Conservation (phyloP, 2,113 vertebrate species). For the Fukomys damarensis region DNA sequence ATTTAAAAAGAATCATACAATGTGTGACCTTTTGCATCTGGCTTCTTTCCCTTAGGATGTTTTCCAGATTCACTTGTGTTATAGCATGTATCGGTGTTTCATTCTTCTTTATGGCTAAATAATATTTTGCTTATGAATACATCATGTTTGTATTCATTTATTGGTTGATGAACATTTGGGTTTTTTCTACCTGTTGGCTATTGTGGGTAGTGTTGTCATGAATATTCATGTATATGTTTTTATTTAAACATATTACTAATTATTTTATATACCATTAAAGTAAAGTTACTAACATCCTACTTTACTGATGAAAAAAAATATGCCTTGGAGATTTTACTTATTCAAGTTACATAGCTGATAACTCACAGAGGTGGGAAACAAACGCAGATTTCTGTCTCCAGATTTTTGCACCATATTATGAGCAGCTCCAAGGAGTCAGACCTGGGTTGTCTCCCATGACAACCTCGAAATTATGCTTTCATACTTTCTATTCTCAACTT, state of each 20-base stretch:
- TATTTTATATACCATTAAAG: background rate
- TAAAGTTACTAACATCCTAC: background rate
- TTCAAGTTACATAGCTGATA: background rate
- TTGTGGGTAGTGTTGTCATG: background rate
- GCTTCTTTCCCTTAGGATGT: background rate
- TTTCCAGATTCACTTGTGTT: background rate
- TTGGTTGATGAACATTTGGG: background rate
- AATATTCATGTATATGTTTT: background rate
- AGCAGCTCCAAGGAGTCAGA: background rate
- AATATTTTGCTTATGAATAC: background rate
- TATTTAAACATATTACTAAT: background rate
- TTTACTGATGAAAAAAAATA: slow-evolving; percentile 15
- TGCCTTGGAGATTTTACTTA: background rate
- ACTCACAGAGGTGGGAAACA: background rate
- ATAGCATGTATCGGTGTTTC: background rate
- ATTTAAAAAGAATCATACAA: background rate
- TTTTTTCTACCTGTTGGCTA: background rate
- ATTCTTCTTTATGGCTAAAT: background rate
- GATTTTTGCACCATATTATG: background rate
- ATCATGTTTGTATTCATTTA: background rate
- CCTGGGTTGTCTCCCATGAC: background rate
- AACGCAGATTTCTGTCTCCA: background rate
- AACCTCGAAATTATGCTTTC: background rate
- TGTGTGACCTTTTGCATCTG: background rate
- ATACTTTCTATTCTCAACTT: background rate